Evolutionary conservation across 2,797 vertebrate species (phyloP), one percentile per base, ranked within the genome.

Genomic region (Lutra lutra): DNA sequence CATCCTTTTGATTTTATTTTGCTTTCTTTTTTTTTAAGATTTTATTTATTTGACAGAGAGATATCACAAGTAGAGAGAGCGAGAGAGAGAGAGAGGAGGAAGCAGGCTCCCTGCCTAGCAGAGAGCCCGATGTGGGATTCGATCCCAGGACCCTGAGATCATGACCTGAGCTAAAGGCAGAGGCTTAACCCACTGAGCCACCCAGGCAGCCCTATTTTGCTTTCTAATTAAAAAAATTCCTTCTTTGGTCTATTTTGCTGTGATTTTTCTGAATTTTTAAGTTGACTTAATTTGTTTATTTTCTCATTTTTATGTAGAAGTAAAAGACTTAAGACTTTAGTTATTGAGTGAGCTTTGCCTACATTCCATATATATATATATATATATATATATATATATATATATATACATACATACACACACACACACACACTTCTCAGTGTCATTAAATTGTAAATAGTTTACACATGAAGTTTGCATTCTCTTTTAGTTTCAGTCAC

Each of bases 401-500:
- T 51, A 17, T 51, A n/a, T 79, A 38, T 38, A 38, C 4, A 38
- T 4, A 38, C 38, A 38, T n/a, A n/a, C n/a, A n/a, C n/a, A n/a
- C n/a, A n/a, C n/a, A n/a, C 38, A 38, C 38, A 38, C 38, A 68
- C n/a, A 7, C 6, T 75, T 93, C 25, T 79, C 64, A 75, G 35
- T 75, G 40, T 72, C 20, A 70, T 82, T 93, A 68, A 70, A 89
- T 80, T 75, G 6, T 73, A 68, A 82, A 86, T 0, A 46, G 17
- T 72, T 97, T 92, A 21, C 7, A 14, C 11, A 46, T 91, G 29
- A 18, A 86, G 5, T 89, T 89, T 77, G 25, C 25, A 1, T 82
- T 93, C 23, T 87, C 2, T 90, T 96, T 96, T 75, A 92, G 46
- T 68, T 75, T 1, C 3, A 75, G 15, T 89, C 56, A 92, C 17